Evolutionary conservation across 2,113 vertebrate genomes (phyloP), one percentile per base, ranked within the genome.

Genomic region (Seriola aureovittata): DNA sequence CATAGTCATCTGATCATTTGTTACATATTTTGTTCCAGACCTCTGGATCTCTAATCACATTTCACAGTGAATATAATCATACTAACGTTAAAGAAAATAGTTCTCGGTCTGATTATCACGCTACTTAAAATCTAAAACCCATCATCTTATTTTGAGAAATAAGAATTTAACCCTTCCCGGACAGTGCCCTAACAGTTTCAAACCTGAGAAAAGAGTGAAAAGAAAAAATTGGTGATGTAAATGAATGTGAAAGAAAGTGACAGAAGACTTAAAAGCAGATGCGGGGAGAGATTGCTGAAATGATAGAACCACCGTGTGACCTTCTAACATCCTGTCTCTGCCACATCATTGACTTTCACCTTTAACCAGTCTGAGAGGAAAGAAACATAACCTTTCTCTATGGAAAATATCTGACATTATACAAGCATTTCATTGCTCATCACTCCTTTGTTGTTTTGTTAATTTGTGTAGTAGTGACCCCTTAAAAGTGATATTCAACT

Each of bases 251-350:
- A 52, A 73, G 55, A 80, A 85, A 75, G 57, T 75, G 63, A 55
- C 17, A 60, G 16, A 70, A 40, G 79, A 66, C 34, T 50, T 55
- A 44, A 77, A 57, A 74, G 29, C 55, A 78, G 62, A 74, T 9
- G 11, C 52, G 46, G 44, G 59, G 59, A 70, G 50, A 68, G 58
- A 65, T 17, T 59, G 65, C 1, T 38, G 48, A 84, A 71, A 38
- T 87, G 46, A 48, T 25, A 44, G 60, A 81, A 79, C 63, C 78
- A 75, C 50, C 7, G 17, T 10, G 11, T 90, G 87, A 92, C 91
- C 84, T 90, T 90, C 62, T 65, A 68, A 85, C 93, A 91, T 90
- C 90, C 89, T 90, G 85, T 59, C 72, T 65, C 10, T 73, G 88
- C 88, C 89, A 77, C 88, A 85, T 21, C 11, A 8, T 72, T 72